Conservation (phyloP, 2,113 vertebrate genomes). For the Thunnus maccoyii region DNA sequence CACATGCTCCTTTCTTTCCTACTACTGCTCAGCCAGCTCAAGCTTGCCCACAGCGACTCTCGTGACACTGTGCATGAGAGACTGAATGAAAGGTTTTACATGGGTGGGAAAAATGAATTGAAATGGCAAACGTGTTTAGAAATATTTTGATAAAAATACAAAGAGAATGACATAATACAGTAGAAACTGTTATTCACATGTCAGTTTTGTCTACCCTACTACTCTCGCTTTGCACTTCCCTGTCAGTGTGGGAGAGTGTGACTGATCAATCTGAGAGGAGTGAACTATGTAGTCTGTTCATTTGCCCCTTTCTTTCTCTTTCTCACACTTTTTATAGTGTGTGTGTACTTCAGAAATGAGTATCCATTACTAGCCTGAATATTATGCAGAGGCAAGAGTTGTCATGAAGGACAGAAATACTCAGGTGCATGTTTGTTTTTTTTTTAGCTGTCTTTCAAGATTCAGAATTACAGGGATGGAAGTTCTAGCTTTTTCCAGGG, state of each 20-base stretch:
- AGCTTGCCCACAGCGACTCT: conserved; percentile 49
- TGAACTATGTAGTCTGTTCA: conserved; percentile 80
- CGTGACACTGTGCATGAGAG: conserved; percentile 34
- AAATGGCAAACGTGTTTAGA: not conserved
- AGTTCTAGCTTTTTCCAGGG: too few species aligned
- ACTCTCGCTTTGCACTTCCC: not conserved
- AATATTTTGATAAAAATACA: not conserved
- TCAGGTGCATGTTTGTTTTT: too few species aligned
- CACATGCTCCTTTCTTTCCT: conserved; percentile 29
- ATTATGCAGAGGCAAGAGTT: too few species aligned
- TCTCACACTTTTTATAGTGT: conserved; percentile 23
- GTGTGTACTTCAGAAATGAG: not conserved
- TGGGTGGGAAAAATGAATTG: conserved; percentile 1
- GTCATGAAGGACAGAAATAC: too few species aligned
- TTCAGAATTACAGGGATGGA: too few species aligned
- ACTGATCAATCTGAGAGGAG: conserved; percentile 60
- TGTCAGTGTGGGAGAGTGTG: conserved; percentile 18
- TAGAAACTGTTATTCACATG: not conserved
- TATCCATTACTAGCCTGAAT: too few species aligned
- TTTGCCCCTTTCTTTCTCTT: conserved; percentile 8
- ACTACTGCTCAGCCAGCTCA: conserved; percentile 27
- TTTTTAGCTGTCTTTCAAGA: too few species aligned
- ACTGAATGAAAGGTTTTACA: conserved; percentile 32
- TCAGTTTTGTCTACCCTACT: too few species aligned
- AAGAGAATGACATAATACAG: not conserved